Percentiles rank a stretch among this genome's conserved stretches.
These are phyloP conservation scores for Lucifuga dentata DNA, from an alignment of 2,113 vertebrate genomes.

Conservation along the genomic window DNA sequence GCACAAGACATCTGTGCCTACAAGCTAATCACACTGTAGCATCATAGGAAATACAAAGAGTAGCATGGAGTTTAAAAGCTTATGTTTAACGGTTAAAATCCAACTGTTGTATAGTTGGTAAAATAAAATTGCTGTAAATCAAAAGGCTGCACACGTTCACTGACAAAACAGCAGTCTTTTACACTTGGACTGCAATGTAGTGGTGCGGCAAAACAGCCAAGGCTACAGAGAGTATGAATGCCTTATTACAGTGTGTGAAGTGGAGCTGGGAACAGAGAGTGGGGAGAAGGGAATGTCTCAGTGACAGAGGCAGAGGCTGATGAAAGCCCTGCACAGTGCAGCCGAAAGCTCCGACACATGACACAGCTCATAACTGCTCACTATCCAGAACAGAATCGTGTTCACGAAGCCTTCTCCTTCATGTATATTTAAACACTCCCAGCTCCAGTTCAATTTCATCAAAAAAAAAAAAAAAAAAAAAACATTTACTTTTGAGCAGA, in stretches of 20 bases:
- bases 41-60: conserved; percentile 21
- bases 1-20: conserved; percentile 30
- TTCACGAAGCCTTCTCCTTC: conserved; percentile 64
- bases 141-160: conserved; percentile 33
- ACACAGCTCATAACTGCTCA: conserved; percentile 77
- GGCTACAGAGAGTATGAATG: conserved; percentile 44
- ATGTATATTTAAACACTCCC: conserved; percentile 75
- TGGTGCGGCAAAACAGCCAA: not conserved
- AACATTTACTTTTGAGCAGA: not conserved
- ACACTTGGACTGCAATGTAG: too few species aligned
- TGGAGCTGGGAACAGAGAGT: conserved; percentile 62
- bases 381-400: conserved; percentile 64
- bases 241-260: conserved; percentile 69
- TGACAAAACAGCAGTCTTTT: conserved; percentile 53
- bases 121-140: conserved; percentile 40
- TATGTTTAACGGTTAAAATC: conserved; percentile 1
- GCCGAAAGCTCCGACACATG: conserved; percentile 68
- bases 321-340: conserved; percentile 67
- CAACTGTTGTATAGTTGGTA: not conserved
- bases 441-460: conserved; percentile 50
- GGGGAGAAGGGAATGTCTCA: conserved; percentile 51
- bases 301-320: conserved; percentile 74
- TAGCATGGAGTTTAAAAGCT: not conserved
- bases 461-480: conserved; percentile 23
- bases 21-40: conserved; percentile 16